phyloP scores from a whole-genome alignment of 2,797 vertebrate species.

The Bradypus variegatus region DNA sequence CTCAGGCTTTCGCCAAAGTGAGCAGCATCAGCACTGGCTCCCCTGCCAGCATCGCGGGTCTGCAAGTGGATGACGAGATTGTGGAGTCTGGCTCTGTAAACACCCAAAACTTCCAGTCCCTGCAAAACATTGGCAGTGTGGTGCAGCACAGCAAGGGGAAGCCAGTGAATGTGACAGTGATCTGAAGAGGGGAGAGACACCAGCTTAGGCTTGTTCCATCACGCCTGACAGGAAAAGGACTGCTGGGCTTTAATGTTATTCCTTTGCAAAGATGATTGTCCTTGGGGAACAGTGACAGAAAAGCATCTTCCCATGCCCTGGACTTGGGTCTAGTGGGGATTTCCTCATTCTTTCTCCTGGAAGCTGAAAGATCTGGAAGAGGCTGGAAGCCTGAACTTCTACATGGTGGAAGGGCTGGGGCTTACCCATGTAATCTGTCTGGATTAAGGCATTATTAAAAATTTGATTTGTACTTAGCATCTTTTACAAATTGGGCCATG shows the following conservation, averaged over 20 bases:
- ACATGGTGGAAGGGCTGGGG: rapidly evolving
- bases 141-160: no score
- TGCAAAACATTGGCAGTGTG: no score
- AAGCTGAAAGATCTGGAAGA: background rate
- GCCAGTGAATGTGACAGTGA: conserved; percentile 81
- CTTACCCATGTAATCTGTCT: background rate
- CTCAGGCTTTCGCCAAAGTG: conserved; percentile 83
- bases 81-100: no score
- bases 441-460: conserved; percentile 27
- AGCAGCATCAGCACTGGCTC: conserved; percentile 85
- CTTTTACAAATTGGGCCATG: background rate
- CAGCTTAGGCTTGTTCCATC: conserved; percentile 86
- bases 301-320: conserved; percentile 41
- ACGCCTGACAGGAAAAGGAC: conserved; percentile 89
- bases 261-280: conserved; percentile 75
- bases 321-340: conserved; percentile 41
- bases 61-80: no score
- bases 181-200: conserved; percentile 80
- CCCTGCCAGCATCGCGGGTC: conserved; percentile 85
- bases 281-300: conserved; percentile 37
- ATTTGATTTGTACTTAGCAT: background rate
- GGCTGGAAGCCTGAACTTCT: background rate
- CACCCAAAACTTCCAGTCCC: no score
- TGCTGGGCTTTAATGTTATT: conserved; percentile 83
- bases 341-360: background rate